Evolutionary conservation across 2,888 invertebrate genomes (phyloP).

Genomic region (Prosapia bicincta): DNA sequence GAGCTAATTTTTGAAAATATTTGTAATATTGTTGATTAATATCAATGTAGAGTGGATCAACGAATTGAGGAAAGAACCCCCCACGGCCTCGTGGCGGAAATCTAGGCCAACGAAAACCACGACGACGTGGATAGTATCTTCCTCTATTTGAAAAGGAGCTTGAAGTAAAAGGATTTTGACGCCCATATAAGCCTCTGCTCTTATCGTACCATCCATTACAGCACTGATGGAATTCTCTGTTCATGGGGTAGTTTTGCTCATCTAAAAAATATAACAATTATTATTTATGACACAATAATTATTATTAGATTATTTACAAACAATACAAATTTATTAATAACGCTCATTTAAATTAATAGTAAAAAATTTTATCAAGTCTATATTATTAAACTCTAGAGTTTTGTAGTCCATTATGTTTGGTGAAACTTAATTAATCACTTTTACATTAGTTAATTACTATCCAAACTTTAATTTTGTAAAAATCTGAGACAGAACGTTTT

Average conservation of each 20-base stretch:
- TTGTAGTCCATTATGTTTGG: no score
- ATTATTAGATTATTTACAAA: no score
- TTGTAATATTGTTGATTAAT: constrained; percentile 37
- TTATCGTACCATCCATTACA: not conserved
- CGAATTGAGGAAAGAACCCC: constrained; percentile 25
- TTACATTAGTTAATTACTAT: no score
- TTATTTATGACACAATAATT: no score
- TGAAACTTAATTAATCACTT: no score
- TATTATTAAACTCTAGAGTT: no score
- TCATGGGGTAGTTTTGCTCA: not conserved
- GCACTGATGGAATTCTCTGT: not conserved
- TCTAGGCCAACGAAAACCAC: constrained; percentile 36
- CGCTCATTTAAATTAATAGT: no score
- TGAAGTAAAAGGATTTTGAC: not conserved
- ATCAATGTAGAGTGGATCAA: constrained; percentile 34
- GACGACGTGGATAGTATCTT: constrained; percentile 35
- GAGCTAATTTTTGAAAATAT: constrained; percentile 57
- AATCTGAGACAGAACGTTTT: no score
- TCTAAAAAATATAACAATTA: not conserved
- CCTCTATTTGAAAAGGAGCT: constrained; percentile 1
- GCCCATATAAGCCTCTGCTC: not conserved
- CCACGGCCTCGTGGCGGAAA: constrained; percentile 21
- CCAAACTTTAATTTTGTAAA: no score
- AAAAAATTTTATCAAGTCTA: no score
- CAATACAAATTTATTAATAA: no score